Evolutionary conservation across 2,888 invertebrate species (phyloP).

Genomic region (Stenoptilia bipunctidactyla): DNA sequence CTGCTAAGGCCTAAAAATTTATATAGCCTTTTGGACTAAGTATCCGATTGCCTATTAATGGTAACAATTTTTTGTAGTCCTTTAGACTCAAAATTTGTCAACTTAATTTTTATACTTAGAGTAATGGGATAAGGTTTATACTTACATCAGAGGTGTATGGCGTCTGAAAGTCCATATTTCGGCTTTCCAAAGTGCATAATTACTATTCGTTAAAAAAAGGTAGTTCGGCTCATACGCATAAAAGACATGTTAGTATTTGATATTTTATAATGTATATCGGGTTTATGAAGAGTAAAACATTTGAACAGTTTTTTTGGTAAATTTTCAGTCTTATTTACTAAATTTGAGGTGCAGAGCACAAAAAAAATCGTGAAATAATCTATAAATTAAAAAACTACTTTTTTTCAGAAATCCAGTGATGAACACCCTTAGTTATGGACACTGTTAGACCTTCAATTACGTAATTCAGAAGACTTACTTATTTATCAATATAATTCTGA

Average conservation of each 20-base stretch:
- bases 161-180: background rate
- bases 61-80: conserved; percentile 5
- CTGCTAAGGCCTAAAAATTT: conserved; percentile 3
- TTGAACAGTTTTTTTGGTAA: conserved; percentile 2
- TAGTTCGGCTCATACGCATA: background rate
- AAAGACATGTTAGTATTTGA: background rate
- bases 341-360: too few species aligned
- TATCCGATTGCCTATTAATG: conserved; percentile 4
- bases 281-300: background rate
- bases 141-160: background rate
- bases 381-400: too few species aligned
- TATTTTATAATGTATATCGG: conserved; percentile 3
- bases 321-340: conserved; percentile 1
- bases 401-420: too few species aligned
- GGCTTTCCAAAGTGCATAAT: conserved; percentile 1
- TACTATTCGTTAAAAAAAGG: conserved; percentile 2
- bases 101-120: conserved; percentile 1
- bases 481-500: too few species aligned
- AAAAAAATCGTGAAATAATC: too few species aligned
- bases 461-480: too few species aligned
- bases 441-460: too few species aligned
- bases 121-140: conserved; percentile 1
- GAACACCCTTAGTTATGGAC: too few species aligned
- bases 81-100: conserved; percentile 4
- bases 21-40: background rate